These are phyloP conservation scores for Hippocampus abdominalis DNA, from an alignment of 2,113 vertebrate species.

Conservation along the genomic window DNA sequence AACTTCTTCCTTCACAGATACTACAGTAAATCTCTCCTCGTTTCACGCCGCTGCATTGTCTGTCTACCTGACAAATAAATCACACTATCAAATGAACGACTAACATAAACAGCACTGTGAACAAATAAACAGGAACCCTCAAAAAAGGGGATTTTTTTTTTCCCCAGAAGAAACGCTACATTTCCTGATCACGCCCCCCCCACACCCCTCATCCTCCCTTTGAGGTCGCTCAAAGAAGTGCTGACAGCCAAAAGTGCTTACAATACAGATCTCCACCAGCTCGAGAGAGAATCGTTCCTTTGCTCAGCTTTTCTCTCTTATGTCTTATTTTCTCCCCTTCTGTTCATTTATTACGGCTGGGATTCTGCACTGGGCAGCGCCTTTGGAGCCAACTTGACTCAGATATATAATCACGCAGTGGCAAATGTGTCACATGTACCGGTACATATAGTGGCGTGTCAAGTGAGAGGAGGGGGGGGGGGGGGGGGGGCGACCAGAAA, in stretches of 20 bases:
- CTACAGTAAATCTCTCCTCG: conserved; percentile 33
- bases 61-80: conserved; percentile 18
- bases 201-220: conserved; percentile 68
- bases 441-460: conserved; percentile 32
- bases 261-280: conserved; percentile 73
- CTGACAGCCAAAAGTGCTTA: conserved; percentile 83
- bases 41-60: conserved; percentile 24
- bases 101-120: conserved; percentile 53
- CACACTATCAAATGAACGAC: conserved; percentile 47
- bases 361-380: conserved; percentile 74
- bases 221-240: conserved; percentile 78
- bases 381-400: conserved; percentile 70
- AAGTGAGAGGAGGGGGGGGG: conserved; percentile 36
- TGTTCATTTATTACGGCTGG: conserved; percentile 73
- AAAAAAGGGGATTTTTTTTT: conserved; percentile 69
- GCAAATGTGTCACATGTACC: conserved; percentile 17
- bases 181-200: conserved; percentile 71
- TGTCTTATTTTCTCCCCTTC: conserved; percentile 70
- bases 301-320: conserved; percentile 76
- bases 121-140: conserved; percentile 82
- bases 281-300: conserved; percentile 71
- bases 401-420: conserved; percentile 48
- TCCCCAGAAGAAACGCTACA: conserved; percentile 78
- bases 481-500: conserved; percentile 16
- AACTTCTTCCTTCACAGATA: conserved; percentile 54